These are phyloP conservation scores for Cephus rjabovi DNA, from an alignment of 2,888 invertebrate species.

Conservation along the genomic window DNA sequence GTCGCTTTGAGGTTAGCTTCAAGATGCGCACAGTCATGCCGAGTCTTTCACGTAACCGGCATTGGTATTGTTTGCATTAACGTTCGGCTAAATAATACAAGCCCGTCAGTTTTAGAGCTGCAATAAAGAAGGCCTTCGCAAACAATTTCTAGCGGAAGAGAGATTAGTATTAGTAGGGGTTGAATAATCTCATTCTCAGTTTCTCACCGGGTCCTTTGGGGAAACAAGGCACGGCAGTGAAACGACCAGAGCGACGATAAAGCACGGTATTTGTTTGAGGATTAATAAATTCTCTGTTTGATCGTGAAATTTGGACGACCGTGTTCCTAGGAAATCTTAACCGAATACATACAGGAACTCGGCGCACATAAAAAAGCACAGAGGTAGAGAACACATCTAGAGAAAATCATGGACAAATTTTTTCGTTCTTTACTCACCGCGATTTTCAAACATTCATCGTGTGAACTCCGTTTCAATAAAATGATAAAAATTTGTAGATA, in stretches of 20 bases:
- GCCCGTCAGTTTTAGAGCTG: slow-evolving; percentile 21
- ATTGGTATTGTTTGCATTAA: slow-evolving; percentile 13
- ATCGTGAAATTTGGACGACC: neutral
- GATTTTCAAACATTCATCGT: neutral
- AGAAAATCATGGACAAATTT: neutral
- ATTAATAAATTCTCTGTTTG: slow-evolving; percentile 12
- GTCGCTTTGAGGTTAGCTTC: slow-evolving; percentile 9
- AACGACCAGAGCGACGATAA: slow-evolving; percentile 8
- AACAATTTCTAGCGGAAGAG: slow-evolving; percentile 23
- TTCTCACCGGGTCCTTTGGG: slow-evolving; percentile 14
- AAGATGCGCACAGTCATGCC: neutral
- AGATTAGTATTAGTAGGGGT: slow-evolving; percentile 25
- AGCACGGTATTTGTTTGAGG: slow-evolving; percentile 10
- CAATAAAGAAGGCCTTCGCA: slow-evolving; percentile 23
- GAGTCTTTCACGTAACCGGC: neutral
- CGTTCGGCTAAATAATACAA: slow-evolving; percentile 15
- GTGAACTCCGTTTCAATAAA: neutral
- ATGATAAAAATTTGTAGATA: neutral
- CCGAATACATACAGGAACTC: neutral
- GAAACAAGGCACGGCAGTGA: slow-evolving; percentile 11
- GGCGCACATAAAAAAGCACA: neutral
- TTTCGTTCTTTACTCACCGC: neutral
- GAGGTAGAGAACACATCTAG: neutral
- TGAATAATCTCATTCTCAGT: slow-evolving; percentile 20
- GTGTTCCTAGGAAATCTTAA: slow-evolving; percentile 7